These are phyloP conservation scores for Miltochrista miniata DNA, from an alignment of 2,888 invertebrate genomes.

Conservation along the genomic window DNA sequence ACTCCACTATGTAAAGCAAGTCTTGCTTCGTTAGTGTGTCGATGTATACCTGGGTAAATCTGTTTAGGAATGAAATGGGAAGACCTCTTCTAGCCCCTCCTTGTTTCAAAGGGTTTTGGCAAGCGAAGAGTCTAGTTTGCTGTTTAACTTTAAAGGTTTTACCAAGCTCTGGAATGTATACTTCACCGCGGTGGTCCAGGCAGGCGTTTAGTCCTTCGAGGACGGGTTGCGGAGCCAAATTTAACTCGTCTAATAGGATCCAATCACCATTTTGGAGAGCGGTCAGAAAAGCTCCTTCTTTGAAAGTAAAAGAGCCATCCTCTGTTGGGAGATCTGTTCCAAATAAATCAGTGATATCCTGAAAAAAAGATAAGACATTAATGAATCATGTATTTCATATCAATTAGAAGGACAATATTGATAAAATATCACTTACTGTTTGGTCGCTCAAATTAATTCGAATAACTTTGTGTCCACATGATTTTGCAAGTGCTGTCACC, in stretches of 20 bases:
- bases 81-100: conserved; percentile 98
- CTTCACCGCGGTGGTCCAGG: conserved; percentile 97
- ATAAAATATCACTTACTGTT: conserved; percentile 86
- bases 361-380: conserved; percentile 31
- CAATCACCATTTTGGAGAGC: conserved; percentile 97
- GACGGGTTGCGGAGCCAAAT: conserved; percentile 99
- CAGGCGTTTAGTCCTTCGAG: conserved; percentile 99
- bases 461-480: conserved; percentile 92
- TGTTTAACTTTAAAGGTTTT: conserved; percentile 90
- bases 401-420: background rate
- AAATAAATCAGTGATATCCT: conserved; percentile 98
- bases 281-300: conserved; percentile 96
- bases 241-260: conserved; percentile 98
- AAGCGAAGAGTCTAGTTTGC: conserved; percentile 95
- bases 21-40: conserved; percentile 87
- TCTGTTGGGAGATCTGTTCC: conserved; percentile 98
- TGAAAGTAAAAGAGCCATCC: conserved; percentile 97
- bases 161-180: conserved; percentile 97
- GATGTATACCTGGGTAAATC: conserved; percentile 95
- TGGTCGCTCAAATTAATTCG: conserved; percentile 99
- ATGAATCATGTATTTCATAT: background rate
- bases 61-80: conserved; percentile 98
- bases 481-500: conserved; percentile 94
- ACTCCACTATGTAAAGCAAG: conserved; percentile 85
- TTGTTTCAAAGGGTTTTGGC: conserved; percentile 98